These are phyloP conservation scores for Chrysomela aeneicollis DNA, from an alignment of 2,888 invertebrate genomes.

Conservation along the genomic window DNA sequence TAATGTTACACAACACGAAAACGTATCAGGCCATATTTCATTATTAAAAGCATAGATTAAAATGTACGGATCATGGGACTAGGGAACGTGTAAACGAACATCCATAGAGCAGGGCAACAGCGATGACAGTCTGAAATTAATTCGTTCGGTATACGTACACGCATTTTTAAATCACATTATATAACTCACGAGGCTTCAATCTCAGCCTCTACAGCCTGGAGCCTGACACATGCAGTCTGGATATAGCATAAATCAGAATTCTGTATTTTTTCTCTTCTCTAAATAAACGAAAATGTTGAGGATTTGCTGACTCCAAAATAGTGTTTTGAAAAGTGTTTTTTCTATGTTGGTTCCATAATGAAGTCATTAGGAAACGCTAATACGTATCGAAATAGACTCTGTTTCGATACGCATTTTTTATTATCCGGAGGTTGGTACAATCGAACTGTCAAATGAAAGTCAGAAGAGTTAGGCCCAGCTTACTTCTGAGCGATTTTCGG, in stretches of 20 bases:
- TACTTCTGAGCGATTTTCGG: no score
- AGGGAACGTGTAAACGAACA: conserved; percentile 21
- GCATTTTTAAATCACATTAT: conserved; percentile 21
- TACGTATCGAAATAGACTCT: no score
- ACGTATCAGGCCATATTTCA: conserved; percentile 29
- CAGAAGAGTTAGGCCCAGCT: no score
- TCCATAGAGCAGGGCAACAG: conserved; percentile 17
- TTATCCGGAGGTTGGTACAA: no score
- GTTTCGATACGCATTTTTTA: no score
- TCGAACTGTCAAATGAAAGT: no score
- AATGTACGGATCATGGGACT: conserved; percentile 20
- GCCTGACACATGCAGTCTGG: background rate
- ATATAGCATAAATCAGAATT: background rate
- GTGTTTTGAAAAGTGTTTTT: no score
- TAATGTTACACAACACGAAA: conserved; percentile 32
- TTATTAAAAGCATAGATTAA: conserved; percentile 28
- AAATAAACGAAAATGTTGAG: no score
- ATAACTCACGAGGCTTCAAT: no score
- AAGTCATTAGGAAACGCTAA: no score
- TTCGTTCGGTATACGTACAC: conserved; percentile 18
- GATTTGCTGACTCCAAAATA: no score
- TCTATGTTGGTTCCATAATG: no score
- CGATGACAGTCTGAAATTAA: conserved; percentile 22
- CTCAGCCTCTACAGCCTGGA: background rate
- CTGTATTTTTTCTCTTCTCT: background rate